These are phyloP conservation scores for Entosphenus tridentatus DNA, from an alignment of 2,113 vertebrate species.

Conservation along the genomic window DNA sequence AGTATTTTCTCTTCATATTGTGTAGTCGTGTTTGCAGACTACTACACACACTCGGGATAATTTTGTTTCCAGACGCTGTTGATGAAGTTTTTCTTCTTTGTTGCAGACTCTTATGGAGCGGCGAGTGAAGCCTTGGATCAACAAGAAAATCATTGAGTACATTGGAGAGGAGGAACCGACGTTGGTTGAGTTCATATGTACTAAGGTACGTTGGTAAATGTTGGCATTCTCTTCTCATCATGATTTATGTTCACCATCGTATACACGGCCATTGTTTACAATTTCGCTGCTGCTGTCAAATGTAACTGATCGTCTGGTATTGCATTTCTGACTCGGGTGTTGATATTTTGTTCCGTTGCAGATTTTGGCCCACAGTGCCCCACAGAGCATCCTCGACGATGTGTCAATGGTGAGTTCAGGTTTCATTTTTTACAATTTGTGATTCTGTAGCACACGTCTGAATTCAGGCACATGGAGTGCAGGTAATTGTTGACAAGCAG, in stretches of 20 bases:
- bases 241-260: neutral
- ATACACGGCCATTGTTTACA: neutral
- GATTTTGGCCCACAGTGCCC: conserved; percentile 96
- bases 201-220: conserved; percentile 40
- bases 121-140: conserved; percentile 91
- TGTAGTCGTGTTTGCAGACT: too few species aligned
- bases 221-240: neutral
- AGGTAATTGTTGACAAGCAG: too few species aligned
- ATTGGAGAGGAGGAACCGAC: conserved; percentile 96
- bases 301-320: neutral
- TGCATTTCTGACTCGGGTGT: neutral
- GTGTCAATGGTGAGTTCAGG: conserved; percentile 75
- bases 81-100: conserved; percentile 1
- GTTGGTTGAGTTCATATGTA: conserved; percentile 91
- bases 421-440: conserved; percentile 7
- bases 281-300: neutral
- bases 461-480: too few species aligned
- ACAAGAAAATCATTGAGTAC: conserved; percentile 99
- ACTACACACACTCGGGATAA: too few species aligned
- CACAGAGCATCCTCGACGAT: conserved; percentile 89
- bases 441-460: neutral
- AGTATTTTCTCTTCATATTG: too few species aligned
- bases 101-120: conserved; percentile 75
- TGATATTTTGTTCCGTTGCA: conserved; percentile 15
- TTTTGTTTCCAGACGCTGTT: too few species aligned